Evolutionary conservation across 2,888 invertebrate genomes (phyloP), one percentile per base, ranked within the genome.

Genomic region (Lasioglossum villosulum): DNA sequence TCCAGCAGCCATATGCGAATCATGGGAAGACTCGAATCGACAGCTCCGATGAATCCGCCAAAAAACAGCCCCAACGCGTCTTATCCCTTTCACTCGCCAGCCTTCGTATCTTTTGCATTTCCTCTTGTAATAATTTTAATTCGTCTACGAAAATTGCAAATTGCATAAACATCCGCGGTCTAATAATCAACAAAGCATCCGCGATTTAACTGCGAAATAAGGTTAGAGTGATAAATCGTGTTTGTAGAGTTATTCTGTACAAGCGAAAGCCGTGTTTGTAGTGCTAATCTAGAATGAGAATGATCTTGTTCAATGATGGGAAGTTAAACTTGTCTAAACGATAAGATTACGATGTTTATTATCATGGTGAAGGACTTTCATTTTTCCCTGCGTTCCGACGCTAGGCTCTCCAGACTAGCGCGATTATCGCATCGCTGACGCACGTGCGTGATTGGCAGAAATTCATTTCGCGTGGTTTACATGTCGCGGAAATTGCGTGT

Each of bases 391-490:
- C 8, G 30, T 30, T 45, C 56, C 30, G 27, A 19, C 23, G 52
- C 4, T 52, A n/a, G 23, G n/a, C 52, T 52, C 52, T 52, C 52
- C 63, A 10, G 39, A 48, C n/a, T 78, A 74, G 19, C 72, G 34
- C 39, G 71, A 75, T 82, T 78, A 86, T 79, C 75, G 83, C 73
- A 74, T 23, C 77, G 73, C 71, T 89, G 87, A 84, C 86, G 86
- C 90, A 88, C 86, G 86, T 89, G 88, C 88, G 88, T 91, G 92
- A 92, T 90, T 90, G 92, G 91, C 91, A 92, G 91, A 91, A 93
- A 93, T 93, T 93, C 92, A 93, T 93, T 93, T 93, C 86, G 90
- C 78, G 85, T 89, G 89, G 93, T 92, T 92, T 91, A 90, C 90
- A 90, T 89, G 90, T 86, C 88, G 82, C 90, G 91, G 89, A 92